A percentile compares a stretch with the other conserved stretches of the same genome.
Evolutionary conservation across 1,140 invertebrate genomes (phyloP).

Genomic region (Stenopsyche tienmushanensis): DNA sequence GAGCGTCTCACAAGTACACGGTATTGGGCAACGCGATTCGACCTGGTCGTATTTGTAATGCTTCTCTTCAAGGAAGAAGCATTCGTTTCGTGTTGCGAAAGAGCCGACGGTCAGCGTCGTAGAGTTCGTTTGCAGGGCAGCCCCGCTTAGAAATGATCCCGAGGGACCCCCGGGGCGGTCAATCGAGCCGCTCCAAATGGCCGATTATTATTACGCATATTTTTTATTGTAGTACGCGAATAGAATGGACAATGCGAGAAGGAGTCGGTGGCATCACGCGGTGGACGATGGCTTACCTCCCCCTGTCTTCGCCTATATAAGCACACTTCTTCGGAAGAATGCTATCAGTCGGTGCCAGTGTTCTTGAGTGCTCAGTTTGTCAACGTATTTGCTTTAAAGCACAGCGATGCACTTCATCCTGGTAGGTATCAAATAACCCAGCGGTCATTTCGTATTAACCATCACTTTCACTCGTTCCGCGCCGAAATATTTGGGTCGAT

Average conservation of each 20-base stretch:
- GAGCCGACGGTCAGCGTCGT: too few relatives aligned
- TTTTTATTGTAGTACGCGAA: conserved; percentile 11
- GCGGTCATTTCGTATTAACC: too few relatives aligned
- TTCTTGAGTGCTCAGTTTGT: conserved; percentile 19
- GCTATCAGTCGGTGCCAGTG: conserved; percentile 36
- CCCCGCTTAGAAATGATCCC: too few relatives aligned
- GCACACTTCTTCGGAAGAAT: conserved; percentile 15
- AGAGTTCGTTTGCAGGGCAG: not conserved
- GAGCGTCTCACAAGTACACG: not conserved
- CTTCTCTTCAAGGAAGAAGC: not conserved
- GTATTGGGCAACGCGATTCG: not conserved
- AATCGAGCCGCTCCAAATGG: not conserved
- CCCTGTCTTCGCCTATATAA: conserved; percentile 34
- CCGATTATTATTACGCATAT: not conserved
- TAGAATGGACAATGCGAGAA: conserved; percentile 35
- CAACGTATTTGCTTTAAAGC: conserved; percentile 12
- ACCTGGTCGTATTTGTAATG: not conserved
- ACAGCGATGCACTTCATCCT: conserved; percentile 36
- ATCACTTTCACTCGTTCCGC: too few relatives aligned
- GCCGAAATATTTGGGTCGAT: too few relatives aligned
- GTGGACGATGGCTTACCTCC: not conserved
- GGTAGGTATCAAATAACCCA: conserved; percentile 38
- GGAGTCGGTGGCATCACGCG: conserved; percentile 27
- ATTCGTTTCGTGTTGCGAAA: not conserved
- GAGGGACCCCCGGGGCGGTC: too few relatives aligned